Conservation (phyloP, 2,797 vertebrate species). For the Martes flavigula region DNA sequence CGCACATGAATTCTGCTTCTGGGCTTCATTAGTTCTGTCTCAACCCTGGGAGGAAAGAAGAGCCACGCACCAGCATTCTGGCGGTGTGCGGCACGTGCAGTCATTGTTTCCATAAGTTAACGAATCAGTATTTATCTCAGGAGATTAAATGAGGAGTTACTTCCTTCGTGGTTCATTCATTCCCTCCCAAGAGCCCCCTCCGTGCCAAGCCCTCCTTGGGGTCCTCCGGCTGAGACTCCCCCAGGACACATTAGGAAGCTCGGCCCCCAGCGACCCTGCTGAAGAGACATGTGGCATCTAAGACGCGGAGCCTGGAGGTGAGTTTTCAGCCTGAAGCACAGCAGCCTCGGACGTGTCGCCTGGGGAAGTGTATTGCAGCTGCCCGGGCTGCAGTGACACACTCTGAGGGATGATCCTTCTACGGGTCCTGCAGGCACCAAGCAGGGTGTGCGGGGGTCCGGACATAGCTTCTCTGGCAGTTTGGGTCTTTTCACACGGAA, state of each 20-base stretch:
- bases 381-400: background rate
- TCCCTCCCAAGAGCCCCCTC: background rate
- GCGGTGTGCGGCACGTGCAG: background rate
- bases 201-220: accelerated
- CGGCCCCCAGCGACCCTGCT: accelerated
- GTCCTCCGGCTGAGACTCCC: background rate
- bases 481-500: background rate
- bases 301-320: background rate
- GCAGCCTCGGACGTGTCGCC: background rate
- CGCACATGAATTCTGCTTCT: background rate
- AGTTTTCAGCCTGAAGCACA: background rate
- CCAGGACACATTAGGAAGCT: background rate
- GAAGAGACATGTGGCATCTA: no score
- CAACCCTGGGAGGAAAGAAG: background rate
- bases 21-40: background rate
- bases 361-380: background rate
- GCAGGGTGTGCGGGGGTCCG: accelerated
- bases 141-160: background rate
- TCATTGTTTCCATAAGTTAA: background rate
- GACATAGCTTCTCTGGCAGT: background rate
- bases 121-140: background rate
- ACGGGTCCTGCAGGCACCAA: no score
- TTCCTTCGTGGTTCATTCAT: background rate
- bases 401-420: background rate
- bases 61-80: no score